Evolutionary conservation across 2,888 invertebrate genomes (phyloP).

Genomic region (Cantharis lateralis): DNA sequence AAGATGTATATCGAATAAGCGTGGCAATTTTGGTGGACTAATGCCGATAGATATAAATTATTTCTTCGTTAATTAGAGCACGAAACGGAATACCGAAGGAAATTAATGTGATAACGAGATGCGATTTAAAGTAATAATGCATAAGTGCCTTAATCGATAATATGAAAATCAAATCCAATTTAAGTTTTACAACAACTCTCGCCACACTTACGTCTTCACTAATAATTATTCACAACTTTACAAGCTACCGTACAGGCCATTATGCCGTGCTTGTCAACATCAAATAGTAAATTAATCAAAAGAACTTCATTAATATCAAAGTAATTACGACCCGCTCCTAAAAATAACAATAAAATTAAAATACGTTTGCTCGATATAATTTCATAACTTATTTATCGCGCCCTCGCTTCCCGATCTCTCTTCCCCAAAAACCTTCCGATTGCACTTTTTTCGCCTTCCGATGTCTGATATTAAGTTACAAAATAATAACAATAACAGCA

Average conservation of each 20-base stretch:
- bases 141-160: not conserved
- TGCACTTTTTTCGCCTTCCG: not conserved
- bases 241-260: not conserved
- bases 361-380: not conserved
- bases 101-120: constrained; percentile 9
- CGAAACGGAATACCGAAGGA: constrained; percentile 15
- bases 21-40: constrained; percentile 14
- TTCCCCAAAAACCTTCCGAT: too few species aligned
- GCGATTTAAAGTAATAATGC: constrained; percentile 9
- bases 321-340: not conserved
- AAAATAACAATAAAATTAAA: not conserved
- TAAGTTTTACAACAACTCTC: not conserved
- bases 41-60: constrained; percentile 18
- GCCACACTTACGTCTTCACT: not conserved
- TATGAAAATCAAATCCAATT: not conserved
- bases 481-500: not conserved
- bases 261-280: not conserved
- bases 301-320: not conserved
- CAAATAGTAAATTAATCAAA: not conserved
- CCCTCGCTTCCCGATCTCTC: not conserved
- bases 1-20: constrained; percentile 8
- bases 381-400: not conserved
- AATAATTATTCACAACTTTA: not conserved
- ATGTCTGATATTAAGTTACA: not conserved
- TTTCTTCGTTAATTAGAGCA: constrained; percentile 14